Evolutionary conservation across 2,113 vertebrate genomes (phyloP).

Genomic region (Gracilinanus agilis): DNA sequence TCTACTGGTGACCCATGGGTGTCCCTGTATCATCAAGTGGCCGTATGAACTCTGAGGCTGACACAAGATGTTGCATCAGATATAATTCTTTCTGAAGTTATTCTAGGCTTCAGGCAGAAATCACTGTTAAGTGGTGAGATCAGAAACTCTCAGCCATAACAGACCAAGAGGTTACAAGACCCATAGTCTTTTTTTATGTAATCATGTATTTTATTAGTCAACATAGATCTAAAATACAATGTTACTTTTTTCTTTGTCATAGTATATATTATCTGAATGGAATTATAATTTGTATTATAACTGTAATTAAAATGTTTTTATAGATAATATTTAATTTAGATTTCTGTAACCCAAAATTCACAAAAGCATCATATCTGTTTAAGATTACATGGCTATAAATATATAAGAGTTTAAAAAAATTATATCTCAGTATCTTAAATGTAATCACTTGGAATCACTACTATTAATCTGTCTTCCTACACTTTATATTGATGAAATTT

Average conservation of each 20-base stretch:
- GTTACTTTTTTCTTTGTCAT: constrained; percentile 82
- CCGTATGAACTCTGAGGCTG: background rate
- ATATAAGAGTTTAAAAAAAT: constrained; percentile 79
- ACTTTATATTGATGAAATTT: constrained; percentile 67
- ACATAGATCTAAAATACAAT: constrained; percentile 89
- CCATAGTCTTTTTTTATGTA: no score
- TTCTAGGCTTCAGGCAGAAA: no score
- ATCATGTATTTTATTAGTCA: constrained; percentile 86
- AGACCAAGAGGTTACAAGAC: no score
- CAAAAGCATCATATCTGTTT: constrained; percentile 76
- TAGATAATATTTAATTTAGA: constrained; percentile 78
- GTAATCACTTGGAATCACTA: constrained; percentile 76
- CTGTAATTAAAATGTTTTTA: constrained; percentile 80
- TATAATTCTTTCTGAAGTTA: background rate
- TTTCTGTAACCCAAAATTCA: constrained; percentile 78
- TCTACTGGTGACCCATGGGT: background rate
- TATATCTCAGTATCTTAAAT: constrained; percentile 81
- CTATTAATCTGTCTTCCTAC: constrained; percentile 68
- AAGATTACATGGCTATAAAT: constrained; percentile 81
- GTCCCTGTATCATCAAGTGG: background rate
- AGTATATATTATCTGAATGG: constrained; percentile 83
- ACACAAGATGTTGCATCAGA: background rate
- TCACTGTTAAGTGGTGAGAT: no score
- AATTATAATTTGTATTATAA: constrained; percentile 83
- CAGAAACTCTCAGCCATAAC: no score